A percentile compares a stretch with the other conserved stretches of the same genome.
These are phyloP conservation scores for Parnassius mnemosyne DNA, from an alignment of 2,888 invertebrate species.

Conservation along the genomic window DNA sequence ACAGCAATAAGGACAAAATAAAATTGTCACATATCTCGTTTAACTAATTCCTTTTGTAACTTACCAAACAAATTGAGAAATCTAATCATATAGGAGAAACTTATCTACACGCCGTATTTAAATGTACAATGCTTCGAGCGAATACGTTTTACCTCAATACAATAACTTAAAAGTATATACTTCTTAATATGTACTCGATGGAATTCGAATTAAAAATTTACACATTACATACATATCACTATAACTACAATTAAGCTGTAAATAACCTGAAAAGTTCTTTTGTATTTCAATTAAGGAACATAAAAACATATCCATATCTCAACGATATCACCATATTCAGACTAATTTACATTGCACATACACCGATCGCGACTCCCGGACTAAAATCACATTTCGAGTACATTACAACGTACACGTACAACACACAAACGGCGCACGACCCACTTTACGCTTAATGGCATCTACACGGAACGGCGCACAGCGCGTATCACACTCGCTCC, in stretches of 20 bases:
- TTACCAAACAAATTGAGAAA: slow-evolving; percentile 77
- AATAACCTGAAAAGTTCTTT: slow-evolving; percentile 75
- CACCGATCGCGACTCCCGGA: slow-evolving; percentile 61
- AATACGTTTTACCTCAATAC: slow-evolving; percentile 74
- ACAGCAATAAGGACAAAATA: slow-evolving; percentile 78
- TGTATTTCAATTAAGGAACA: slow-evolving; percentile 80
- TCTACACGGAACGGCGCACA: slow-evolving; percentile 32
- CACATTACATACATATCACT: slow-evolving; percentile 79
- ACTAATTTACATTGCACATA: slow-evolving; percentile 79
- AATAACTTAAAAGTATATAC: slow-evolving; percentile 79
- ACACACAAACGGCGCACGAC: slow-evolving; percentile 61
- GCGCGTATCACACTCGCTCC: slow-evolving; percentile 67
- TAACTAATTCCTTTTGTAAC: slow-evolving; percentile 68
- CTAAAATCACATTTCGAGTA: slow-evolving; percentile 62
- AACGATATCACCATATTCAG: slow-evolving; percentile 78
- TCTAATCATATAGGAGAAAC: slow-evolving; percentile 76
- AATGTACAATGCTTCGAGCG: slow-evolving; percentile 80
- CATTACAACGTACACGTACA: slow-evolving; percentile 37
- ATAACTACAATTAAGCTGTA: slow-evolving; percentile 77
- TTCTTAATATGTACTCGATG: slow-evolving; percentile 80
- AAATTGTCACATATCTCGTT: slow-evolving; percentile 74
- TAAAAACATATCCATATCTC: slow-evolving; percentile 78
- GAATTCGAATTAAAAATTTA: slow-evolving; percentile 80
- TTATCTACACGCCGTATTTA: slow-evolving; percentile 77
- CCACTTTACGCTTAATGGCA: slow-evolving; percentile 37